Evolutionary conservation across 2,797 vertebrate species (phyloP), one percentile per base, ranked within the genome.

Genomic region (Erpetoichthys calabaricus): DNA sequence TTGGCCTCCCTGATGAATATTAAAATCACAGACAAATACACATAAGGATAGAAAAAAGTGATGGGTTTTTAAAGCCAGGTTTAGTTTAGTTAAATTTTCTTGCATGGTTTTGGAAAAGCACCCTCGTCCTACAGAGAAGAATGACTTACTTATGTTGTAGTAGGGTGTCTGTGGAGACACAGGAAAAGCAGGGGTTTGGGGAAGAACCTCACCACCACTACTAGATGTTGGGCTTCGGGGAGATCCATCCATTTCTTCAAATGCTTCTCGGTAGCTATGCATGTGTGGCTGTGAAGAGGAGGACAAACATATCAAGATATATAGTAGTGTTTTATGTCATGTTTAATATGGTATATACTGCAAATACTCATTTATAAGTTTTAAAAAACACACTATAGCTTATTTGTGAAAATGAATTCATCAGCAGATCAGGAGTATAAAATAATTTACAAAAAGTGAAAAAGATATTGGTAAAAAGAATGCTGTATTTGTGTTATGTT

Each of bases 261-360:
- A 99, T 56, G 96, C 95, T 65, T 99, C 96, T 57, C 90, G 90
- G 81, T 99, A 99, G 78, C 96, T 99, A 79, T 99, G 96, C 74
- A 99, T 90, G 68, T 94, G 88, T 75, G 88, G 91, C 96, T 99
- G 76, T 1, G 47, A 55, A 51, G 51, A 9, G 1, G 50, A n/a
- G 59, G 47, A 45, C 7, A 64, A 3, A 64, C 10, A 7, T 25
- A 10, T 51, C 49, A 51, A 51, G 25, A 25, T 1, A 25, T 25
- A 25, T 25, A 25, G 25, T 25, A 25, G 25, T 1, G 25, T 25
- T 25, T 25, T 25, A 25, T 1, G 25, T 25, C 25, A 25, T 25
- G 25, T 25, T 25, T 25, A 25, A 25, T 25, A 25, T 25, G 25
- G 25, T 25, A 25, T 25, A 25, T 25, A 25, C 25, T 25, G 25